Conservation (phyloP, 2,113 vertebrate species). For the Oryzias javanicus region DNA sequence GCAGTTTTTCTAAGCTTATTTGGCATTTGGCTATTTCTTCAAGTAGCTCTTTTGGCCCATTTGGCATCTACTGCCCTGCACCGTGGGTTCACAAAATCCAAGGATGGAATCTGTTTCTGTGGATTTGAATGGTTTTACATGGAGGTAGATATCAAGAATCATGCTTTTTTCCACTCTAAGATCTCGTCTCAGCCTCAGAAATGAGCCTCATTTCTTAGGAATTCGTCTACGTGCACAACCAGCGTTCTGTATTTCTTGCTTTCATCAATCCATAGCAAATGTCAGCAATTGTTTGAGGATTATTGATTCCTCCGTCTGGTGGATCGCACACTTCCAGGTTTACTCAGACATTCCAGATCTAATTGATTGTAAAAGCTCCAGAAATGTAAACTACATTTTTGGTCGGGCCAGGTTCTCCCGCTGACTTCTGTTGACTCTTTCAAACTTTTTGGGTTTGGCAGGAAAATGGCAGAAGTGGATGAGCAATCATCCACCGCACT, state of each 20-base stretch:
- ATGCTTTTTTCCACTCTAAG: slow-evolving; percentile 36
- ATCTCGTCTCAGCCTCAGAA: slow-evolving; percentile 39
- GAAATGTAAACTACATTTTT: slow-evolving; percentile 51
- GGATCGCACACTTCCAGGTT: slow-evolving; percentile 26
- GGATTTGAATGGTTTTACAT: slow-evolving; percentile 65
- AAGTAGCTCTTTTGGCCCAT: too few species aligned
- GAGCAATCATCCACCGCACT: slow-evolving; percentile 28
- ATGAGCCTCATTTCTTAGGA: slow-evolving; percentile 54
- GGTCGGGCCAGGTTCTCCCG: slow-evolving; percentile 18
- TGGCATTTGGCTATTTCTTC: too few species aligned
- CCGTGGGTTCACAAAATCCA: too few species aligned
- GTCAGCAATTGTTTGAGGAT: slow-evolving; percentile 12
- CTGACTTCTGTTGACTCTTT: slow-evolving; percentile 28
- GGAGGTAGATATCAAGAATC: slow-evolving; percentile 46
- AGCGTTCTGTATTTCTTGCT: slow-evolving; percentile 5
- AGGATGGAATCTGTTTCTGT: slow-evolving; percentile 68
- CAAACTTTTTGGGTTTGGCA: slow-evolving; percentile 19
- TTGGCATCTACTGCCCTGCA: slow-evolving; percentile 14
- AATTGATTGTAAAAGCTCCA: slow-evolving; percentile 36
- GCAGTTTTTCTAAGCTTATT: too few species aligned
- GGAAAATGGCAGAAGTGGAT: slow-evolving; percentile 21
- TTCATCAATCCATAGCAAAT: slow-evolving; percentile 6
- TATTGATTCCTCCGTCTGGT: slow-evolving; percentile 16
- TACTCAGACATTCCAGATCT: slow-evolving; percentile 30
- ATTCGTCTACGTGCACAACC: slow-evolving; percentile 20